Conservation (phyloP, 2,113 vertebrate genomes). For the Onychostoma macrolepis region DNA sequence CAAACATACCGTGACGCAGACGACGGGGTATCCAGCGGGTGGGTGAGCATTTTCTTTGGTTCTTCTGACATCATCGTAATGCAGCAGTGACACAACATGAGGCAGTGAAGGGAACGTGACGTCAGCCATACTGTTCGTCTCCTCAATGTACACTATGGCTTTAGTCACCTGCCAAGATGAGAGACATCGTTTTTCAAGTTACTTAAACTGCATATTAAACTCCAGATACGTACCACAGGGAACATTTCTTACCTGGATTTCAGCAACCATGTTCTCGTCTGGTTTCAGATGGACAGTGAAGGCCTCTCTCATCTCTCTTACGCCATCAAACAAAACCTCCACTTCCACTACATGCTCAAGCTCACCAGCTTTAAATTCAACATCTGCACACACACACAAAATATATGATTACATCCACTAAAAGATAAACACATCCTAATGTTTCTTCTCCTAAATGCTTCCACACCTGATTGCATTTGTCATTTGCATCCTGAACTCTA, state of each 20-base stretch:
- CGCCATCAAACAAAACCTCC: slow-evolving; percentile 86
- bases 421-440: slow-evolving; percentile 15
- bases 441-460: slow-evolving; percentile 4
- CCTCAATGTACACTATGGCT: slow-evolving; percentile 92
- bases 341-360: slow-evolving; percentile 86
- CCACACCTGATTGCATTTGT: slow-evolving; percentile 22
- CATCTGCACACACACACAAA: slow-evolving; percentile 75
- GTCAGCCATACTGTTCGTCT: slow-evolving; percentile 89
- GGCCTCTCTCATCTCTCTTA: slow-evolving; percentile 92
- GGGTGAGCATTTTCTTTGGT: slow-evolving; percentile 75
- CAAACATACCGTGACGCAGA: slow-evolving; percentile 90
- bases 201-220: background rate
- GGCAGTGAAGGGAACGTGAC: slow-evolving; percentile 94
- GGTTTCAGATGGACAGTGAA: slow-evolving; percentile 93
- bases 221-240: background rate
- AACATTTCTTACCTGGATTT: slow-evolving; percentile 82
- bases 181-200: background rate
- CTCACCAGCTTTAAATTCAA: slow-evolving; percentile 89
- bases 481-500: slow-evolving; percentile 42
- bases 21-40: slow-evolving; percentile 87
- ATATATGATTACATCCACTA: slow-evolving; percentile 7
- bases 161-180: slow-evolving; percentile 79
- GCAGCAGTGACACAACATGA: slow-evolving; percentile 85
- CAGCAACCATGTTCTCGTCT: slow-evolving; percentile 93
- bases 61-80: slow-evolving; percentile 81